Conservation (phyloP, 2,797 vertebrate genomes). For the Salmo trutta region DNA sequence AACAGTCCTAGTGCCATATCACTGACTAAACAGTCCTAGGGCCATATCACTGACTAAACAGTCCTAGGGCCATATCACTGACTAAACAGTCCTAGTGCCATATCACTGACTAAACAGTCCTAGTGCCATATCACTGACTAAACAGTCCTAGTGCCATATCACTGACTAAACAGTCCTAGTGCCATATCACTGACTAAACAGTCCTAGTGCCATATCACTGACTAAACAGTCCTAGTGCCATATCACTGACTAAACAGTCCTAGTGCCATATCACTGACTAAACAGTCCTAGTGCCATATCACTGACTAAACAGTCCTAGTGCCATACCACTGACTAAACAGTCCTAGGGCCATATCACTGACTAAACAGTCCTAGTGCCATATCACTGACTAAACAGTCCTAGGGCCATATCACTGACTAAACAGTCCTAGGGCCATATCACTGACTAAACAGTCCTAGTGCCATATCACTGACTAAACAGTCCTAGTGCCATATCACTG, state of each 20-base stretch:
- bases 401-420: constrained; percentile 1
- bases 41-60: too few relatives aligned
- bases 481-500: not conserved
- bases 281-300: not conserved
- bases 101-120: too few relatives aligned
- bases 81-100: not conserved
- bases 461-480: too few relatives aligned
- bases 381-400: too few relatives aligned
- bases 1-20: not conserved
- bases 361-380: not conserved
- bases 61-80: not conserved
- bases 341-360: not conserved
- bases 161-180: too few relatives aligned
- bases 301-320: too few relatives aligned
- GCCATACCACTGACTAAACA: not conserved
- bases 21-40: not conserved
- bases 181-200: constrained; percentile 5
- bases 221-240: not conserved
- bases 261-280: not conserved
- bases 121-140: constrained; percentile 1
- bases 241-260: constrained; percentile 6
- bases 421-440: not conserved
- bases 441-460: too few relatives aligned
- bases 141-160: not conserved
- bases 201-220: not conserved